Evolutionary conservation across 2,888 invertebrate species (phyloP).

Genomic region (Caenorhabditis angaria): DNA sequence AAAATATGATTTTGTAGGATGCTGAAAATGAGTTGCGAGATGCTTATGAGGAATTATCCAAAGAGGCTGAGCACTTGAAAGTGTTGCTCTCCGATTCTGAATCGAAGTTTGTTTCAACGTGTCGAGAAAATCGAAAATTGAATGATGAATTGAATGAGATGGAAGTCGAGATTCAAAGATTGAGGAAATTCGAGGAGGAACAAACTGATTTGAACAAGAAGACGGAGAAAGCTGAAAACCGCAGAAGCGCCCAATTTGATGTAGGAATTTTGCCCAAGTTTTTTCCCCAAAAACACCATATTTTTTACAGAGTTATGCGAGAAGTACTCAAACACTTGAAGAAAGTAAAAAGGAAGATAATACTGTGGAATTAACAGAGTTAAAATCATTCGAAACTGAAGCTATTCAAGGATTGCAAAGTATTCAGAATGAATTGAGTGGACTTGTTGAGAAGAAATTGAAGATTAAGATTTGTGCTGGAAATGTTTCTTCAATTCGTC

Average conservation of each 20-base stretch:
- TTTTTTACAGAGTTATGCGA: neutral
- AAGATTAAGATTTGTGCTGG: conserved; percentile 17
- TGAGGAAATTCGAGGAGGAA: conserved; percentile 14
- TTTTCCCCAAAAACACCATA: neutral
- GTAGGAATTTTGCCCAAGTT: neutral
- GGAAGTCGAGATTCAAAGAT: conserved; percentile 14
- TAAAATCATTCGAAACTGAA: conserved; percentile 8
- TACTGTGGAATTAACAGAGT: neutral
- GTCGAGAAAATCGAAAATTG: conserved; percentile 14
- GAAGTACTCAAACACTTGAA: conserved; percentile 7
- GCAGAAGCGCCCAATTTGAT: neutral
- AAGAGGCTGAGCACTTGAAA: conserved; percentile 7
- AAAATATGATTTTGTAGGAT: neutral
- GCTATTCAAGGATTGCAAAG: conserved; percentile 24
- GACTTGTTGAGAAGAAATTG: conserved; percentile 20
- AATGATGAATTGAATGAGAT: conserved; percentile 10
- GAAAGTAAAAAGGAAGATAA: neutral
- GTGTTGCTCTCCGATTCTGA: conserved; percentile 18
- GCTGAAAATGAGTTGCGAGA: conserved; percentile 18
- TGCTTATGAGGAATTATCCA: conserved; percentile 3
- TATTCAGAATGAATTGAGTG: conserved; percentile 16
- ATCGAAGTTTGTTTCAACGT: conserved; percentile 4
- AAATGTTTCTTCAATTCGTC: conserved; percentile 22
- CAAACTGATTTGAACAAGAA: conserved; percentile 13
- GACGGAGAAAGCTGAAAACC: conserved; percentile 7